A percentile compares a stretch with the other conserved stretches of the same genome.
phyloP scores from a whole-genome alignment of 2,113 vertebrate species.

The Sinocyclocheilus anophthalmus region DNA sequence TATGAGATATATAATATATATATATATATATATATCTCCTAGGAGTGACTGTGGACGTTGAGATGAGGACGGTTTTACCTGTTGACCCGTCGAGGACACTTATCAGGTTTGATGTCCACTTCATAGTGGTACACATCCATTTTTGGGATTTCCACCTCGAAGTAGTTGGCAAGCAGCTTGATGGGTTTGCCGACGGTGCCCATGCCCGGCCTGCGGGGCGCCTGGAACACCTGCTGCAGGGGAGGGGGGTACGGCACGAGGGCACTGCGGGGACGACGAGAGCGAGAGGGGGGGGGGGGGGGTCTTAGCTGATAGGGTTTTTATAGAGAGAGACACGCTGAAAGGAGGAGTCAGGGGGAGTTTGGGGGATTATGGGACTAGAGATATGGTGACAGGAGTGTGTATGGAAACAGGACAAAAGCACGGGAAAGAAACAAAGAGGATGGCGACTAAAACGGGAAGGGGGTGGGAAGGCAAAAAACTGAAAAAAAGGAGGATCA shows the following conservation, averaged over 20 bases:
- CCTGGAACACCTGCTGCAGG: constrained; percentile 98
- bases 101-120: constrained; percentile 99
- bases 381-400: constrained; percentile 30
- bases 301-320: not conserved
- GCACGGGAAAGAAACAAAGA: constrained; percentile 48
- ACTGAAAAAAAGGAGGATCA: constrained; percentile 27
- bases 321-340: not conserved
- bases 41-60: not conserved
- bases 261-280: constrained; percentile 75
- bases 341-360: constrained; percentile 22
- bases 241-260: constrained; percentile 93
- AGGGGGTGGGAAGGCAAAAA: constrained; percentile 37
- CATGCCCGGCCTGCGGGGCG: constrained; percentile 95
- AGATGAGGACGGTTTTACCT: constrained; percentile 76
- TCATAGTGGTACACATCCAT: constrained; percentile 98
- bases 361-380: constrained; percentile 38
- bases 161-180: constrained; percentile 99
- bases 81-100: constrained; percentile 98
- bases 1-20: no score
- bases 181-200: constrained; percentile 98
- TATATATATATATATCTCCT: not conserved
- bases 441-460: not conserved
- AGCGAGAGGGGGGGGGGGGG: not conserved
- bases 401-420: constrained; percentile 50
- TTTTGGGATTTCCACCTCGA: constrained; percentile 99